Evolutionary conservation across 2,888 invertebrate genomes (phyloP).

Genomic region (Agonopterix heracliana): DNA sequence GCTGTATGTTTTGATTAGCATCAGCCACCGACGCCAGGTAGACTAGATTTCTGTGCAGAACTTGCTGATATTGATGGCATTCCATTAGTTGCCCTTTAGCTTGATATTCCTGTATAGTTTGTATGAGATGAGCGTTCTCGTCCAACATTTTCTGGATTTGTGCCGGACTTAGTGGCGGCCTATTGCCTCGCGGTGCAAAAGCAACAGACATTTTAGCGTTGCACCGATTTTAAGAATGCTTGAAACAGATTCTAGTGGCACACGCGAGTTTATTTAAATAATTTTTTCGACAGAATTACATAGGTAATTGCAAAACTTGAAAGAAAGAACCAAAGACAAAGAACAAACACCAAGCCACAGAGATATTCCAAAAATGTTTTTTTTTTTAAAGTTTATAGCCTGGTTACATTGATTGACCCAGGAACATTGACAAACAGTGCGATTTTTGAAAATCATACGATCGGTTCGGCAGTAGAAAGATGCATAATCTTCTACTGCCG

Average conservation of each 20-base stretch:
- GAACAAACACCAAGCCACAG: no score
- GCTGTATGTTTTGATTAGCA: constrained; percentile 93
- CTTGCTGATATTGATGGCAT: constrained; percentile 95
- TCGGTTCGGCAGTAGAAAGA: no score
- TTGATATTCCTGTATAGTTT: constrained; percentile 97
- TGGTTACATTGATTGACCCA: no score
- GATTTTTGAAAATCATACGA: no score
- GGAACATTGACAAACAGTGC: no score
- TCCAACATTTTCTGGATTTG: constrained; percentile 97
- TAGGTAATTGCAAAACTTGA: no score
- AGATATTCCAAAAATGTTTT: no score
- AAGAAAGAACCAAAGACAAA: no score
- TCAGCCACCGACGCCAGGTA: constrained; percentile 98
- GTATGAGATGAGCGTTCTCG: constrained; percentile 97
- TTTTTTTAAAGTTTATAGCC: no score
- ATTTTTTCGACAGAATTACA: no score
- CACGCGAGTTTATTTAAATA: neutral
- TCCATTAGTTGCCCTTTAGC: constrained; percentile 95
- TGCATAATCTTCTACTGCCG: no score
- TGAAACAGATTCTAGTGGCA: neutral
- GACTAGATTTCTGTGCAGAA: constrained; percentile 95
- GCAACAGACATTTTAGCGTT: constrained; percentile 79
- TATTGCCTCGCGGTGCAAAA: constrained; percentile 83
- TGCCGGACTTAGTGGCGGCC: constrained; percentile 86
- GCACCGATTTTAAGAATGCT: no score